These are phyloP conservation scores for Saccopteryx leptura DNA, from an alignment of 2,113 vertebrate genomes.

Conservation along the genomic window DNA sequence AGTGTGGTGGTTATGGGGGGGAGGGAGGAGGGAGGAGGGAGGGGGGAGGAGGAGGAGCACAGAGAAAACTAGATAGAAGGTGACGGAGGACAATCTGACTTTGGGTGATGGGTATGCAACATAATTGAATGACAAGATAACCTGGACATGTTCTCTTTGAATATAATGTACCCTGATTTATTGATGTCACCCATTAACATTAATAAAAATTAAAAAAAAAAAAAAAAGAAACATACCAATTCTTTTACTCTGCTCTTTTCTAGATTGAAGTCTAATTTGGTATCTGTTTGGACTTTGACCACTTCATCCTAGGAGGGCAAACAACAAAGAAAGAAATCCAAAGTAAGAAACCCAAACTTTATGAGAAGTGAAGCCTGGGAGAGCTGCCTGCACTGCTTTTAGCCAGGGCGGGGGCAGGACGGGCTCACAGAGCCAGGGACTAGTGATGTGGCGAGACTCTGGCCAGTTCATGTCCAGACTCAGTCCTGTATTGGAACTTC, in stretches of 20 bases:
- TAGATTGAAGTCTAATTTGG: conserved; percentile 94
- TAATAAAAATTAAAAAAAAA: background rate
- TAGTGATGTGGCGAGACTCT: background rate
- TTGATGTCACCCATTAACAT: no score
- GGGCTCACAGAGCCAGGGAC: accelerated
- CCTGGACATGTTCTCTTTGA: no score
- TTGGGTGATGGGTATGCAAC: no score
- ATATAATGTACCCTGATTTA: no score
- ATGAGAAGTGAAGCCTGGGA: accelerated
- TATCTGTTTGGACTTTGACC: conserved; percentile 93
- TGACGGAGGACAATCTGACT: no score
- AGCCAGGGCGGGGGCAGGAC: background rate
- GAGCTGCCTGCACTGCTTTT: background rate
- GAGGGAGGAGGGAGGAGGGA: no score
- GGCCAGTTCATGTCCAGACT: accelerated
- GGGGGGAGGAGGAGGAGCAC: no score
- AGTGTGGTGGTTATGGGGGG: no score
- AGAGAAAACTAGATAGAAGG: no score
- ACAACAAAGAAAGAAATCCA: conserved; percentile 52
- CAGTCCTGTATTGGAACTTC: background rate
- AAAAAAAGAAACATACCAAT: conserved; percentile 90
- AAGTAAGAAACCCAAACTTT: background rate
- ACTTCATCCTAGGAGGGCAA: conserved; percentile 93
- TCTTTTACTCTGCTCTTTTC: conserved; percentile 97
- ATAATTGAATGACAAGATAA: no score